Evolutionary conservation across 2,888 invertebrate genomes (phyloP), one percentile per base, ranked within the genome.

Genomic region (Perizoma affinitatum): DNA sequence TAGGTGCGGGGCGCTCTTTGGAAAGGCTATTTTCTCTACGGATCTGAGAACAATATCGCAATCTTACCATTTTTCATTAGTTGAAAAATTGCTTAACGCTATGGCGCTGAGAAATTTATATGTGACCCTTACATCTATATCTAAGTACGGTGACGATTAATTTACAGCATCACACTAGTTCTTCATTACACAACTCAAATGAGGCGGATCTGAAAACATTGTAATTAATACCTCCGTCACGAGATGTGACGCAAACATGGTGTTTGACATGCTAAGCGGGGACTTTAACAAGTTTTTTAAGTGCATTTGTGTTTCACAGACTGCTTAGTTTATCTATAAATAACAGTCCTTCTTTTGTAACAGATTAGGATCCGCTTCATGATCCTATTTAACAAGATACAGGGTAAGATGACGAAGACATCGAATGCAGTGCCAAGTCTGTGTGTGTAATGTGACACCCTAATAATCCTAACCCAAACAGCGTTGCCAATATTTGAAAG

Each of bases 211-310:
- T 71, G 49, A 75, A 72, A 74, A 73, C 66, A 58, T 54, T 71
- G 67, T 75, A 73, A 77, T 77, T 73, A 75, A 71, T 66, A 66
- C 49, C 58, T 48, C 67, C 65, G 73, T 75, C 74, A 77, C 72
- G 66, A 71, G 65, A 71, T 67, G 68, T 79, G 73, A 76, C 75
- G 76, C 70, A 70, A 42, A 8, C 60, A 10, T 36, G 1, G 6
- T 48, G 48, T 49, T 56, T 49, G 40, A 44, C 9, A 50, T 42
- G 50, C 60, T 56, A 54, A 49, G 42, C 53, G 36, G 34, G 41
- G 36, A 45, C 7, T 45, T 53, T 10, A 54, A 54, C 40, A 7
- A 45, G 58, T 41, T 40, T 54, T 57, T 46, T 40, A 41, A 47
- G 41, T 48, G 54, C 46, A 46, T 53, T 5, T 63, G 64, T 60